Conservation (phyloP, 2,797 vertebrate genomes). For the Ataeniobius toweri region DNA sequence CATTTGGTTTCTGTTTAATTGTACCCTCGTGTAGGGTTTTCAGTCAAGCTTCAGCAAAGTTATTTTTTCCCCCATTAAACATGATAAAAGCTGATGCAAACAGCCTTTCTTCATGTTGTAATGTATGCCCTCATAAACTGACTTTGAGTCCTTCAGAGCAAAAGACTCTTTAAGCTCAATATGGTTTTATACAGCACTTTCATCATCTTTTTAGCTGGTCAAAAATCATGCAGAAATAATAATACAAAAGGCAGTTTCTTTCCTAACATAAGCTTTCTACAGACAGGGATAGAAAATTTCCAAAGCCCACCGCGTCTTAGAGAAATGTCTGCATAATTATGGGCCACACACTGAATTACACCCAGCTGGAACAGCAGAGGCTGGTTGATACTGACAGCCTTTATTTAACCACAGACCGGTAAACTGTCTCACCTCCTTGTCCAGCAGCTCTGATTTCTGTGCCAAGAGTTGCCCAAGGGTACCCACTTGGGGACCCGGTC, state of each 20-base stretch:
- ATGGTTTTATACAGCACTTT: constrained; percentile 4
- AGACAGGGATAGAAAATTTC: constrained; percentile 41
- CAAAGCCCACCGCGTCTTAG: constrained; percentile 57
- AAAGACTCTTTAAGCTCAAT: neutral
- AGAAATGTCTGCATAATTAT: constrained; percentile 76
- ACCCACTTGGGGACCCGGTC: constrained; percentile 70
- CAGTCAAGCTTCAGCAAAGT: neutral
- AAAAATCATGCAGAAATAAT: constrained; percentile 17
- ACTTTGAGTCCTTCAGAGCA: neutral
- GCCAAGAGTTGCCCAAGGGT: constrained; percentile 75
- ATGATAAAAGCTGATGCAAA: constrained; percentile 2
- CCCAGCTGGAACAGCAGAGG: constrained; percentile 78
- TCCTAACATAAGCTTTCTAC: constrained; percentile 5
- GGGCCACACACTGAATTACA: constrained; percentile 79
- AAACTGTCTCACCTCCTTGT: constrained; percentile 82
- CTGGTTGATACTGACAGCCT: constrained; percentile 80
- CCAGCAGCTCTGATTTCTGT: constrained; percentile 74
- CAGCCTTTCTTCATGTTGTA: constrained; percentile 7
- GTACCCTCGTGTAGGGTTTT: neutral
- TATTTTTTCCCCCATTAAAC: neutral
- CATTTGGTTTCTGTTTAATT: neutral
- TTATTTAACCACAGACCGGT: constrained; percentile 78
- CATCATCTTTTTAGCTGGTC: neutral
- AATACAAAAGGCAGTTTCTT: constrained; percentile 16
- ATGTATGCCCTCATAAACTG: constrained; percentile 9